Evolutionary conservation across 2,113 vertebrate species (phyloP).

Genomic region (Turdus rufiventris): DNA sequence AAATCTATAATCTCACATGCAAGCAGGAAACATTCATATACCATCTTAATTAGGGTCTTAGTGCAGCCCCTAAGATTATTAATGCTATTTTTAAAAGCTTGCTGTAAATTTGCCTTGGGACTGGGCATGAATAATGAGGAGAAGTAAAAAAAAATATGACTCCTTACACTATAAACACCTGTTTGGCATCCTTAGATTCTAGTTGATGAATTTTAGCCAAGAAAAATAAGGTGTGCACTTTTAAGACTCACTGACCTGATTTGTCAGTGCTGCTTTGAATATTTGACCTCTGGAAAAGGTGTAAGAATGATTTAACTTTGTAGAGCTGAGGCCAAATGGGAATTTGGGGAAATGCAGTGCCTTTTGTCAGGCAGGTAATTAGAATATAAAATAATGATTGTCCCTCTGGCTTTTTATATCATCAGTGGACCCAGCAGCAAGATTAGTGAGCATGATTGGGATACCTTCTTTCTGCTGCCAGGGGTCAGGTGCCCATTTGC

Average conservation of each 20-base stretch:
- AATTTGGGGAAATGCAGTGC: not conserved
- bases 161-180: not conserved
- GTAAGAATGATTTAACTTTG: not conserved
- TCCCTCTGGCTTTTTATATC: not conserved
- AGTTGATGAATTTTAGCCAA: not conserved
- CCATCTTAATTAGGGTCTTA: slow-evolving; percentile 34
- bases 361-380: slow-evolving; percentile 16
- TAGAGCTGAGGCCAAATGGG: not conserved
- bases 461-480: not conserved
- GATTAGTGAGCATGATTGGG: not conserved
- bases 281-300: not conserved
- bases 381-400: not conserved
- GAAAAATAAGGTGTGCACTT: not conserved
- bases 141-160: not conserved
- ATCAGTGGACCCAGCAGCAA: not conserved
- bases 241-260: not conserved
- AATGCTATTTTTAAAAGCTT: slow-evolving; percentile 43
- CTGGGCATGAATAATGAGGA: not conserved
- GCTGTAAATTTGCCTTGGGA: slow-evolving; percentile 22
- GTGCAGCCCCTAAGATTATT: slow-evolving; percentile 1
- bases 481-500: not conserved
- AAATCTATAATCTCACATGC: not conserved
- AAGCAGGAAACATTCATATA: not conserved
- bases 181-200: not conserved
- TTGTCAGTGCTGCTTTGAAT: not conserved